Percentiles rank a stretch among this genome's conserved stretches.
phyloP scores from a whole-genome alignment of 2,888 invertebrate genomes.

The Pyrrhia umbra region DNA sequence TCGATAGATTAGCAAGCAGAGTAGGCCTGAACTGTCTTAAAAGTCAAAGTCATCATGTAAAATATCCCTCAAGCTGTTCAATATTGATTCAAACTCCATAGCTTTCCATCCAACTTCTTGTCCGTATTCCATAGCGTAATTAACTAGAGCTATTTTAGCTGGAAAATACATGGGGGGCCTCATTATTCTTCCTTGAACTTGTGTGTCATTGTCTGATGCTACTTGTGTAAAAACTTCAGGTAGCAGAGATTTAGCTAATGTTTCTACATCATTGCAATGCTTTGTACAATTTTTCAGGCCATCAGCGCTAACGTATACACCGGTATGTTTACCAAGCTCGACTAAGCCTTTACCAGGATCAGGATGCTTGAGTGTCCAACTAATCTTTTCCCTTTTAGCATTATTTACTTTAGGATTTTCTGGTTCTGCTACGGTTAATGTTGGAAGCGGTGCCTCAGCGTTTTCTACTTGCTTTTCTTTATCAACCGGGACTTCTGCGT shows the following conservation, averaged over 20 bases:
- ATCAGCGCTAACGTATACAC: not conserved
- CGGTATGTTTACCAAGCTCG: not conserved
- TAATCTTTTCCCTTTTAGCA: not conserved
- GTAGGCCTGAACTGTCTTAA: too few relatives aligned
- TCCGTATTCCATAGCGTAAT: conserved; percentile 4
- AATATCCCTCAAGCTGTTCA: conserved; percentile 1
- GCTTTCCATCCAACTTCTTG: not conserved
- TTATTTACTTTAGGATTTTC: not conserved
- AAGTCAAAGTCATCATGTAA: not conserved
- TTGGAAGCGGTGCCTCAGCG: not conserved
- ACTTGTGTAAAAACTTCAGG: conserved; percentile 8
- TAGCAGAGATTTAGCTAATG: conserved; percentile 6
- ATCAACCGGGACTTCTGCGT: not conserved
- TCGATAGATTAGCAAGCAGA: too few relatives aligned
- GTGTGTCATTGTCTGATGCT: not conserved
- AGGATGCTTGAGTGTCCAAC: conserved; percentile 3
- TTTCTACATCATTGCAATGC: not conserved
- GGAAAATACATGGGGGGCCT: conserved; percentile 1
- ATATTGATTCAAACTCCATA: not conserved
- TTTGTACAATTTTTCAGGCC: not conserved
- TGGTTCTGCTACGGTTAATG: not conserved
- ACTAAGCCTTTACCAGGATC: not conserved
- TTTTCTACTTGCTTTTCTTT: not conserved
- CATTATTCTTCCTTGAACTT: not conserved
- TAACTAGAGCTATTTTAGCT: conserved; percentile 3